Evolutionary conservation across 2,888 invertebrate species (phyloP).

Genomic region (Mimas tiliae): DNA sequence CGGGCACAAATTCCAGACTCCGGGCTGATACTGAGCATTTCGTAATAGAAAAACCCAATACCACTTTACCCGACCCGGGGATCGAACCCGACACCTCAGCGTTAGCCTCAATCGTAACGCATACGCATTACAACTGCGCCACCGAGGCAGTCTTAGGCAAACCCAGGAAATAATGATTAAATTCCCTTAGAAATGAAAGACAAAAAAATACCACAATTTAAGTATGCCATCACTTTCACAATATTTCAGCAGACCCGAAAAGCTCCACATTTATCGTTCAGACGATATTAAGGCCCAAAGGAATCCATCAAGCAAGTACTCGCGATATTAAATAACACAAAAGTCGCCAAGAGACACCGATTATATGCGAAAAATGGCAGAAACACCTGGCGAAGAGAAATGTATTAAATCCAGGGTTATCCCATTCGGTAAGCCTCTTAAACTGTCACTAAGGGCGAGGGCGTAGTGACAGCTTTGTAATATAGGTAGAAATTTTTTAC

Average conservation of each 20-base stretch:
- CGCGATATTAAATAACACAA: constrained; percentile 53
- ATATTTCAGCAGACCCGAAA: not conserved
- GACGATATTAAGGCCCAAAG: constrained; percentile 10
- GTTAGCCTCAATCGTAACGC: no score
- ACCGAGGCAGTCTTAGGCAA: no score
- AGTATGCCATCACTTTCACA: not conserved
- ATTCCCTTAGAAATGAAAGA: not conserved
- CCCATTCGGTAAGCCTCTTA: constrained; percentile 60
- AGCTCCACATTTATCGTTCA: constrained; percentile 8
- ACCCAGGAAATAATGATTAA: not conserved
- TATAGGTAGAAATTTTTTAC: not conserved
- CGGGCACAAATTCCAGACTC: no score
- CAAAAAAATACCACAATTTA: not conserved
- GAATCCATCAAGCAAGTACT: constrained; percentile 52
- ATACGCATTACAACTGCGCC: no score
- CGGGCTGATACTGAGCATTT: no score
- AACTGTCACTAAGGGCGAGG: constrained; percentile 57
- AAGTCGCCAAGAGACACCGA: constrained; percentile 35
- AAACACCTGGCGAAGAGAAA: constrained; percentile 40
- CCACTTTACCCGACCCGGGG: no score
- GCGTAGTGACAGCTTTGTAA: not conserved
- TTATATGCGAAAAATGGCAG: constrained; percentile 24
- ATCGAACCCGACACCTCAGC: no score
- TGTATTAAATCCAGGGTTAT: constrained; percentile 65
- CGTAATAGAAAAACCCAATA: no score